Evolutionary conservation across 2,888 invertebrate genomes (phyloP).

Genomic region (Gastracanthus pulcherrimus): DNA sequence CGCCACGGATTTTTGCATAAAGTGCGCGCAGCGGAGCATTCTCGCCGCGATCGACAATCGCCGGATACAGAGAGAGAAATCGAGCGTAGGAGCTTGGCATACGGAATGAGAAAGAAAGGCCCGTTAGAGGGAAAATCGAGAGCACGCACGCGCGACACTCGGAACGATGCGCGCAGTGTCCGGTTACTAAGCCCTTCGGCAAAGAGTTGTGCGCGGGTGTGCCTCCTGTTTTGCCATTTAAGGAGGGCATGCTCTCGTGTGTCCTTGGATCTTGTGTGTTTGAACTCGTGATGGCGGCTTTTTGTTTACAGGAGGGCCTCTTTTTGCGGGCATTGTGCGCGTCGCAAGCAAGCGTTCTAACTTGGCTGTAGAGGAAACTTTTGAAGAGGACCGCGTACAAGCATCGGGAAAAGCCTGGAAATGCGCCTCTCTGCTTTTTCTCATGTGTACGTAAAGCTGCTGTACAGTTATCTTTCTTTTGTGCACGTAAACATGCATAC

Average conservation of each 20-base stretch:
- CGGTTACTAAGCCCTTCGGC: constrained; percentile 72
- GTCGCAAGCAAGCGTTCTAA: neutral
- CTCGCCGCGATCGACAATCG: neutral
- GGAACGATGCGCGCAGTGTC: constrained; percentile 63
- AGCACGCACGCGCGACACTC: constrained; percentile 56
- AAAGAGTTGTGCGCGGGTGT: constrained; percentile 70
- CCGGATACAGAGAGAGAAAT: constrained; percentile 28
- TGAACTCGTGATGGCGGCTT: neutral
- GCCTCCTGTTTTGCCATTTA: too few relatives aligned
- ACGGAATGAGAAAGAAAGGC: neutral
- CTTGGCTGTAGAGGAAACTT: neutral
- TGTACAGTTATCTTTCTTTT: neutral
- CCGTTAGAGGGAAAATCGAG: constrained; percentile 13
- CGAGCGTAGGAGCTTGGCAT: constrained; percentile 34
- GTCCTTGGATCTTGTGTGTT: constrained; percentile 17
- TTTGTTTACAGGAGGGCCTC: neutral
- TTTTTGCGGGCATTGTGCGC: neutral
- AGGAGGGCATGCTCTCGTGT: neutral
- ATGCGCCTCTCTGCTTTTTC: neutral
- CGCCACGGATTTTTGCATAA: neutral
- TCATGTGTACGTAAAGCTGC: neutral
- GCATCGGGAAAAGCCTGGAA: too few relatives aligned
- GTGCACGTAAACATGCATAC: neutral
- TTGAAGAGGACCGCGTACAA: neutral
- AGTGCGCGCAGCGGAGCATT: neutral